Evolutionary conservation across 1,140 invertebrate genomes (phyloP).

Genomic region (Drosophila mauritiana): DNA sequence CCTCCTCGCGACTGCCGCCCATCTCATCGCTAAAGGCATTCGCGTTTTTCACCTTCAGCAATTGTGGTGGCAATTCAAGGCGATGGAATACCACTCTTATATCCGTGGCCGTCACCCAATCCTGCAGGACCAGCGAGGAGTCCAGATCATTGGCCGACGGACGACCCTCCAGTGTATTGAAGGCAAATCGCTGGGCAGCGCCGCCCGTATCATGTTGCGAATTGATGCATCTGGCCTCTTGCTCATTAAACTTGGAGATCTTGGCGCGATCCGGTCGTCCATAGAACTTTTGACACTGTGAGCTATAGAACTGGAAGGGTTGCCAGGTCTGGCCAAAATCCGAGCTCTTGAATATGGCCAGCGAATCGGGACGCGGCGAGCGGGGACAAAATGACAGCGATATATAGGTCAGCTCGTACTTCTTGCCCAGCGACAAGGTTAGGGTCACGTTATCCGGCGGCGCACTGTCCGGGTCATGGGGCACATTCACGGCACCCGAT

Average conservation of each 20-base stretch:
- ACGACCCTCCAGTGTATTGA: constrained; percentile 97
- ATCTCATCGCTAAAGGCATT: constrained; percentile 83
- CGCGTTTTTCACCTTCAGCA: constrained; percentile 75
- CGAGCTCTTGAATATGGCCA: constrained; percentile 98
- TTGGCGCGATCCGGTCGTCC: constrained; percentile 92
- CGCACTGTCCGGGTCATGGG: constrained; percentile 88
- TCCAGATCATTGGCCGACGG: constrained; percentile 98
- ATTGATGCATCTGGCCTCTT: constrained; percentile 97
- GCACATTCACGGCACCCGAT: constrained; percentile 92
- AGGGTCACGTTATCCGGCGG: constrained; percentile 96
- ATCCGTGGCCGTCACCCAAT: constrained; percentile 99
- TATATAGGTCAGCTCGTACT: constrained; percentile 99
- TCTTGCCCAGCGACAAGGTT: constrained; percentile 96
- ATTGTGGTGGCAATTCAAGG: constrained; percentile 88
- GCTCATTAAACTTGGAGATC: constrained; percentile 97
- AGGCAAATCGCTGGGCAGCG: constrained; percentile 92
- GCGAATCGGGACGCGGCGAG: constrained; percentile 95
- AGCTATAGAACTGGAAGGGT: constrained; percentile 98
- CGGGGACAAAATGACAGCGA: constrained; percentile 97
- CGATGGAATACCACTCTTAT: constrained; percentile 97
- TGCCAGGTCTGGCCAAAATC: constrained; percentile 98
- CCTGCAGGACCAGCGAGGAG: constrained; percentile 97
- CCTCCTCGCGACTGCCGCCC: constrained; percentile 67
- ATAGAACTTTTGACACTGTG: constrained; percentile 94
- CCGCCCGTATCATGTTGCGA: constrained; percentile 88